Base-by-base conservation (phyloP, 2,888 invertebrate species). In the Euzetes globulus region DNA sequence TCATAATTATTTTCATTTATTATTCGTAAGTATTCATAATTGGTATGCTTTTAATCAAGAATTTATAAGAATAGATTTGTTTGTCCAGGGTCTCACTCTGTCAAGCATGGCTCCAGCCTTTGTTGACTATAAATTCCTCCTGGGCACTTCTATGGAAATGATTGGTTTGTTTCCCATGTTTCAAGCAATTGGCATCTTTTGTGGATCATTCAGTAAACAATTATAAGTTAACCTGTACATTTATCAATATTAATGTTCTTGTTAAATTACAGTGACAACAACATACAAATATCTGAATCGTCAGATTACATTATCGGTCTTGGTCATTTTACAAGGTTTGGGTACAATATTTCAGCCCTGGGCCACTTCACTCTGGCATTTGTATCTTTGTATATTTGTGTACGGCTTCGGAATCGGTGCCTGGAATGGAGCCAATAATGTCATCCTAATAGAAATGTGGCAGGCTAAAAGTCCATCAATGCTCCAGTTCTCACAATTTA, bases 391-490 rank as follows among this genome's bases (percentile, higher is more conserved):
- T n/a, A 50, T 50, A 27, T 17, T 74, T 15, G n/a, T 71, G 0
- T 63, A 73, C n/a, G 74, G 74, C 22, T 27, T 74, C 13, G 74
- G 71, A 3, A 22, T 41, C 52, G 74, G 74, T 13, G 71, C 71
- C 22, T 74, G 71, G 71, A 52, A 74, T 47, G 27, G 22, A 4
- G 13, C 74, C 19, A 71, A 45, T 45, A 72, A 52, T 55, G 52
- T 75, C 25, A 75, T 75, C 63, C 60, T 76, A 9, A 70, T 76
- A 15, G 74, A 72, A 13, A 58, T 76, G 55, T 76, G 74, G 75
- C 71, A 73, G 27, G 27, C 55, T 15, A 52, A 33, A n/a, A 60
- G 68, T 17, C 50, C 76, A 29, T 45, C 74, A 19, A 15, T 75
- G 13, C 37, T 76, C 1, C 76, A 76, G 50, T 33, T 60, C n/a